Evolutionary conservation across 35 echinoderm and acorn worm genomes (phyloP), one percentile per base, ranked within the genome.

Genomic region (Anneissia japonica): DNA sequence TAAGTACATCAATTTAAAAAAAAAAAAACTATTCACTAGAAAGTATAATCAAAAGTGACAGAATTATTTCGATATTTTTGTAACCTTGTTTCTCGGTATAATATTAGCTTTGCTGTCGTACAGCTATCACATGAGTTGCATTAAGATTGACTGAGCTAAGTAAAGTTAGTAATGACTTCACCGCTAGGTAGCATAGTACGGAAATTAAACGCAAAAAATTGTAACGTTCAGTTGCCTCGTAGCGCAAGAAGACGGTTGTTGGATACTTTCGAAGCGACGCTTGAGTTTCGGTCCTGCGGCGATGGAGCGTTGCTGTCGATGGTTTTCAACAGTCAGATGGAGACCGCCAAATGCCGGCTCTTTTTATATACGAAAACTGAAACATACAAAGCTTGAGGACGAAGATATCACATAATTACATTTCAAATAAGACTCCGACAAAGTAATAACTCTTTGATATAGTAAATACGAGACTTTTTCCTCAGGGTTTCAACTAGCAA

Each of bases 131-230:
- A 64, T 64, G 51, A 64, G 51, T 26, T 12, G 51, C 51, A 64
- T 64, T 64, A 64, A 64, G 51, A 64, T 26, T 64, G 51, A 64
- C 51, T 64, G 51, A 64, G 51, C 6, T 64, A 64, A 64, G 51
- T 64, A 64, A 64, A 23, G 5, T 64, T 64, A 64, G 51, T 64
- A 64, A 64, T 64, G 51, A 64, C 51, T 64, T 64, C 19, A 64
- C 51, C 51, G 51, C 51, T 64, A 64, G 51, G 51, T 64, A 64
- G 51, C 1, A 64, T 23, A 23, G 51, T 64, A 26, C 51, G 51
- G 51, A 64, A 64, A 64, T 64, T 64, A 64, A 64, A 64, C 51
- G 51, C 51, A 64, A 64, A 64, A 64, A 64, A 64, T n/a, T 64
- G 9, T 26, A 64, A 64, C 9, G 7, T 23, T 64, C 19, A 64